A percentile compares a stretch with the other conserved stretches of the same genome.
Conservation (phyloP, 2,797 vertebrate species). For the Allobates femoralis region DNA sequence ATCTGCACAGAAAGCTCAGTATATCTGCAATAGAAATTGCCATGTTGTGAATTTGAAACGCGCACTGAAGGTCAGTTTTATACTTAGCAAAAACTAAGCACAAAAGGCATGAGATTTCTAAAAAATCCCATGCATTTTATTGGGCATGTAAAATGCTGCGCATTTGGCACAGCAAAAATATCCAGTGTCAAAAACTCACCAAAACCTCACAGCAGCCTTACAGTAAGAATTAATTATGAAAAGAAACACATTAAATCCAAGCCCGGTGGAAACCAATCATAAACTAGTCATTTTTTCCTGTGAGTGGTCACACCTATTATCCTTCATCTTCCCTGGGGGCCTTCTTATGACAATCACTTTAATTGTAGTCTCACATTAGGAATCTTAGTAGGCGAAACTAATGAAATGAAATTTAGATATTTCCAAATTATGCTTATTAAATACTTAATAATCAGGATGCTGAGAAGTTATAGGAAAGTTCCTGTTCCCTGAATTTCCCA, state of each 20-base stretch:
- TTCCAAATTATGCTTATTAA: conserved; percentile 7
- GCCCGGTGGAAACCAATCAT: not conserved
- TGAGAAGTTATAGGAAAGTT: conserved; percentile 13
- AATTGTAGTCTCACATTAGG: not conserved
- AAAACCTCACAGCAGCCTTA: too few relatives aligned
- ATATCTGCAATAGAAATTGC: too few relatives aligned
- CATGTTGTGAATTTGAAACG: too few relatives aligned
- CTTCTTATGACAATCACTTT: conserved; percentile 19
- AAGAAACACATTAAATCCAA: not conserved
- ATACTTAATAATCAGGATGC: conserved; percentile 6
- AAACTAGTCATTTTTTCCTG: not conserved
- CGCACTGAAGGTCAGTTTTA: too few relatives aligned
- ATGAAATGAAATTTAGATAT: not conserved
- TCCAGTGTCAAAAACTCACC: too few relatives aligned
- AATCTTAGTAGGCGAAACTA: not conserved
- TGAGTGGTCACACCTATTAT: not conserved
- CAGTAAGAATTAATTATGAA: not conserved
- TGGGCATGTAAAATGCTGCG: too few relatives aligned
- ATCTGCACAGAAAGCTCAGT: too few relatives aligned
- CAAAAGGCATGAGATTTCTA: too few relatives aligned
- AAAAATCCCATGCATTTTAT: too few relatives aligned
- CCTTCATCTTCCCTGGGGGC: not conserved
- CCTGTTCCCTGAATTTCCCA: conserved; percentile 17
- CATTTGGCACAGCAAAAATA: too few relatives aligned
- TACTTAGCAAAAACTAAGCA: too few relatives aligned